Conservation (phyloP, 1,140 invertebrate genomes). For the Nephila pilipes region DNA sequence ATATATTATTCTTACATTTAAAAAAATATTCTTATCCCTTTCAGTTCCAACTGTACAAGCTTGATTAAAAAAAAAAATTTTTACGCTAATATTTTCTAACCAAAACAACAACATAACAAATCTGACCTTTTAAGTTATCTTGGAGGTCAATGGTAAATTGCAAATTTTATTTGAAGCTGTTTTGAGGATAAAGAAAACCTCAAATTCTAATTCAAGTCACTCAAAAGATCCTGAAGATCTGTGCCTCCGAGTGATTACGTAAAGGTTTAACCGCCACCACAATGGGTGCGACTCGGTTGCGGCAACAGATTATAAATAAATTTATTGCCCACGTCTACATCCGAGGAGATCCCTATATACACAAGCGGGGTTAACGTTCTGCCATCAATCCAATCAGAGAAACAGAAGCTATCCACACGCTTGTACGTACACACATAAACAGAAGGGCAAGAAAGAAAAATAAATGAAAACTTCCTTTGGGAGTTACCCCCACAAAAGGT, state of each 20-base stretch:
- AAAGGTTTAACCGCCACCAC: neutral
- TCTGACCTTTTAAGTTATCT: too few species aligned
- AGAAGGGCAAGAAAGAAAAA: neutral
- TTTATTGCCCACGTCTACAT: neutral
- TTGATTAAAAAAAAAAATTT: too few species aligned
- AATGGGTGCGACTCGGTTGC: neutral
- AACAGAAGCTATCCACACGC: neutral
- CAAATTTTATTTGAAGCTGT: too few species aligned
- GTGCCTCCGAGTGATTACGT: neutral
- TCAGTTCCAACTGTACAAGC: too few species aligned
- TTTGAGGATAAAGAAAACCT: too few species aligned
- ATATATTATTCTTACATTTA: too few species aligned
- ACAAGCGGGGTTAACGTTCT: conserved; percentile 18
- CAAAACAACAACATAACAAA: too few species aligned
- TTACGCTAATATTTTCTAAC: too few species aligned
- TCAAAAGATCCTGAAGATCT: neutral
- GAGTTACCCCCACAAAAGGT: neutral
- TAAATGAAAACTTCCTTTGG: conserved; percentile 29
- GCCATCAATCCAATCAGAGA: neutral
- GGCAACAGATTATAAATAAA: neutral
- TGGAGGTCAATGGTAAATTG: too few species aligned
- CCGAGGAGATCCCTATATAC: neutral
- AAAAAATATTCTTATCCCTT: too few species aligned
- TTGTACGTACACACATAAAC: neutral
- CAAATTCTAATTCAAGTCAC: too few species aligned